Conservation (phyloP, 2,113 vertebrate species). For the Quiscalus mexicanus region DNA sequence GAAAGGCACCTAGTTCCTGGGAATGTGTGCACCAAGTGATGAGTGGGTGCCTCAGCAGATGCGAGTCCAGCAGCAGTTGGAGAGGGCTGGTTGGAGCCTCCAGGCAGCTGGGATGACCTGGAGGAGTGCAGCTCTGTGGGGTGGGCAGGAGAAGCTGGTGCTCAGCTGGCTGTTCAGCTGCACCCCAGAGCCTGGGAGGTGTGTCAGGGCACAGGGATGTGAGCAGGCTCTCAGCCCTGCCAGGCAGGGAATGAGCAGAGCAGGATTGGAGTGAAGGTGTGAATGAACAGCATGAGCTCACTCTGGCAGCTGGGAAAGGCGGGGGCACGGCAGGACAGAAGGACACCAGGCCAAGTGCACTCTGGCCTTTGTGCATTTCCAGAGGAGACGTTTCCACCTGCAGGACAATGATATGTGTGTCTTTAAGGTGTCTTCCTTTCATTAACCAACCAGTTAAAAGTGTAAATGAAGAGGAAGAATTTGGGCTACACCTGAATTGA, state of each 20-base stretch:
- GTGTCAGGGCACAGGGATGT: rapidly evolving
- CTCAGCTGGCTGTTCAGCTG: not conserved
- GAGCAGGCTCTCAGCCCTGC: not conserved
- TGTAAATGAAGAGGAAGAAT: not conserved
- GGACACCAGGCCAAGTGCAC: not conserved
- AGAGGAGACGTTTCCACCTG: not conserved
- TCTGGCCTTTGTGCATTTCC: not conserved
- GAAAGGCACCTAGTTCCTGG: rapidly evolving
- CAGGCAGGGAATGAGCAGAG: rapidly evolving
- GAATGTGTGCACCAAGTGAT: not conserved
- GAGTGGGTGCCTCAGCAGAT: not conserved
- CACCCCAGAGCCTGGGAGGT: not conserved
- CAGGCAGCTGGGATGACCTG: not conserved
- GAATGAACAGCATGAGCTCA: not conserved
- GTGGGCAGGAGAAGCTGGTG: not conserved
- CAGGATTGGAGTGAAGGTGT: rapidly evolving
- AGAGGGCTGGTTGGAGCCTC: not conserved
- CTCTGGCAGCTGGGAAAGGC: not conserved
- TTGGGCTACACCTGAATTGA: not conserved
- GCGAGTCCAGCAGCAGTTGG: rapidly evolving
- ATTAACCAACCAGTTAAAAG: not conserved
- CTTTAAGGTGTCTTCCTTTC: not conserved
- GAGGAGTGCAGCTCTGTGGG: not conserved
- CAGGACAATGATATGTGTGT: not conserved
- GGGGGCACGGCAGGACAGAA: not conserved